Conservation (phyloP, 2,113 vertebrate genomes). For the Casuarius casuarius region DNA sequence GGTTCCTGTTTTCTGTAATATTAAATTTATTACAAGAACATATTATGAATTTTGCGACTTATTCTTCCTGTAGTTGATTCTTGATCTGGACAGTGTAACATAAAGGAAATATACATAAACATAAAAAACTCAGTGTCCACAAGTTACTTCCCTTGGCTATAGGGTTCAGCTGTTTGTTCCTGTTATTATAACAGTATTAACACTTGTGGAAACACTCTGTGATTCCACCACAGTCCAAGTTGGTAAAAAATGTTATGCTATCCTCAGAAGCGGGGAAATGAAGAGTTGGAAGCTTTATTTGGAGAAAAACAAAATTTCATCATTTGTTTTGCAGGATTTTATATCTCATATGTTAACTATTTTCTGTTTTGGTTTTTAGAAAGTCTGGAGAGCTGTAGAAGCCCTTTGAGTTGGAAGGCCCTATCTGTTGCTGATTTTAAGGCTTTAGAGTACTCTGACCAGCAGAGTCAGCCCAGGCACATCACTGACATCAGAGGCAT, state of each 20-base stretch:
- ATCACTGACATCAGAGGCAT: accelerated
- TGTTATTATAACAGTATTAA: accelerated
- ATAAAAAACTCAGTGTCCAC: background rate
- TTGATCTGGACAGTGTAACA: background rate
- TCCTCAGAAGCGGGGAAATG: background rate
- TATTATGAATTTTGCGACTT: background rate
- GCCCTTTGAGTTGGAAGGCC: background rate
- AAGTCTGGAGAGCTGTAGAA: background rate
- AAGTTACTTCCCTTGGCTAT: background rate
- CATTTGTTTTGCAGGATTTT: background rate
- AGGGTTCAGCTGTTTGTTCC: background rate
- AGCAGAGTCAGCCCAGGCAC: background rate
- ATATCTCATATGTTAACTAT: accelerated
- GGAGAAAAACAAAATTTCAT: background rate
- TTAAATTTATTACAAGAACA: background rate
- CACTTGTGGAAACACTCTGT: background rate
- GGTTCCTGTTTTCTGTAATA: background rate
- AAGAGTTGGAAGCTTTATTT: background rate
- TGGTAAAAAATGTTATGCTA: accelerated
- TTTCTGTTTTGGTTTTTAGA: background rate
- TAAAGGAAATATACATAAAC: background rate
- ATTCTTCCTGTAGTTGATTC: background rate
- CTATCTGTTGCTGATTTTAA: background rate
- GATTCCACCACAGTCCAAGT: too few species aligned
- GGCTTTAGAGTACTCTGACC: accelerated